Evolutionary conservation across 2,797 vertebrate genomes (phyloP).

Genomic region (Lithobates pipiens): DNA sequence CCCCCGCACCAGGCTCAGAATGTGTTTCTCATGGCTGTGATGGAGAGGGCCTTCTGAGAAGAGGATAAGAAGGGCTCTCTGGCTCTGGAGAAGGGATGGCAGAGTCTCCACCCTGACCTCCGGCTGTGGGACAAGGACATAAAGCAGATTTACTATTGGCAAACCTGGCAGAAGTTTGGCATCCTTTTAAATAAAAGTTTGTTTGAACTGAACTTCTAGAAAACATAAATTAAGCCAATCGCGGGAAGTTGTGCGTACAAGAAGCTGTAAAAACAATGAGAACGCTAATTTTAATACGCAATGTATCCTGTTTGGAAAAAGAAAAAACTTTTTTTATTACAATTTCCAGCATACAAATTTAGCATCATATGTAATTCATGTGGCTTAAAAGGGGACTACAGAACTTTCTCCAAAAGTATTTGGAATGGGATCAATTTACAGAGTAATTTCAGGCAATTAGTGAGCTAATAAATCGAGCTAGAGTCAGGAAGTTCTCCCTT

Average conservation of each 20-base stretch:
- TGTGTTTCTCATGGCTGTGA: constrained; percentile 60
- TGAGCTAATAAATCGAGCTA: no score
- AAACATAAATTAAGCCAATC: not conserved
- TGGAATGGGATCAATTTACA: no score
- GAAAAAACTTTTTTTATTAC: no score
- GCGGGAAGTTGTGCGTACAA: not conserved
- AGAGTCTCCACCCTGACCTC: constrained; percentile 91
- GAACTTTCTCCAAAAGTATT: no score
- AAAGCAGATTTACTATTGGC: not conserved
- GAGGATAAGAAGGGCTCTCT: constrained; percentile 86
- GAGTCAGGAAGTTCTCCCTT: no score
- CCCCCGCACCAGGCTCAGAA: constrained; percentile 67
- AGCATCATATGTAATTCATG: no score
- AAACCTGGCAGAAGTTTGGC: not conserved
- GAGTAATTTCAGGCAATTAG: no score
- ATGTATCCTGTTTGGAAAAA: no score
- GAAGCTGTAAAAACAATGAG: no score
- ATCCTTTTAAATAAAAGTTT: not conserved
- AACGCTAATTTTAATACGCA: no score
- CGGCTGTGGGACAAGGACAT: constrained; percentile 76
- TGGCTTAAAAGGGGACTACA: no score
- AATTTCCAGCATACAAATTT: no score
- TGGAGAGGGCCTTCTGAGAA: constrained; percentile 81
- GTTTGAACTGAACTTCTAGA: not conserved
- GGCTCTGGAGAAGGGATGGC: constrained; percentile 78